Base-by-base conservation (phyloP, 2,113 vertebrate genomes). In the Malurus elegans region DNA sequence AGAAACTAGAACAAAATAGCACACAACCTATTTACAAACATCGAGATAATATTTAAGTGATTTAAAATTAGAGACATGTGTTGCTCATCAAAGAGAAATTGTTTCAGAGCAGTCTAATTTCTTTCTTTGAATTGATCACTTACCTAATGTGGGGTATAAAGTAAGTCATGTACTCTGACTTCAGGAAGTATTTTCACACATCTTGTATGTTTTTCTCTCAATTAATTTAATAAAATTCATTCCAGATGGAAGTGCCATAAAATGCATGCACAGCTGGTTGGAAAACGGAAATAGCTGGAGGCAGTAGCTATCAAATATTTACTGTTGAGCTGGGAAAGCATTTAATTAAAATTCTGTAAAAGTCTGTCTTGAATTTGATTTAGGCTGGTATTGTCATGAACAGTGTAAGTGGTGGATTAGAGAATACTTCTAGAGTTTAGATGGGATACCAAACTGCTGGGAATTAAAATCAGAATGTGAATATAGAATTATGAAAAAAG, bases 221-320 rank as follows among this genome's bases (percentile, higher is more conserved):
- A 61, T 60, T 76, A 76, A 84, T 83, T 88, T 36, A 80, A 65
- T 80, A 45, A 70, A 40, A 65, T 90, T 38, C 86, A 17, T 86
- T 93, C 89, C 89, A 95, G 67, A 61, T 92, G 64, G 62, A 83
- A 44, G 36, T 86, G 81, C 42, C 87, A 45, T 76, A 92, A 88
- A 95, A 69, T 58, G 9, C 51, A 70, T 61, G n/a, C 53, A 85
- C 58, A 88, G 25, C 44, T 92, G 40, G 28, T 53, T 86, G 36
- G 34, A 64, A 90, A 90, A 93, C 73, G 50, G 13, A 86, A 79
- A 88, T 79, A 95, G 79, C 94, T 76, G 54, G 45, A 90, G 86
- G 88, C 88, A 79, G 24, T 38, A 92, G 62, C 57, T 91, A 28
- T 86, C 24, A 79, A 86, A 53, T 86, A 73, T 65, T 86, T 80